Conservation (phyloP, 2,113 vertebrate species). For the Clarias gariepinus region DNA sequence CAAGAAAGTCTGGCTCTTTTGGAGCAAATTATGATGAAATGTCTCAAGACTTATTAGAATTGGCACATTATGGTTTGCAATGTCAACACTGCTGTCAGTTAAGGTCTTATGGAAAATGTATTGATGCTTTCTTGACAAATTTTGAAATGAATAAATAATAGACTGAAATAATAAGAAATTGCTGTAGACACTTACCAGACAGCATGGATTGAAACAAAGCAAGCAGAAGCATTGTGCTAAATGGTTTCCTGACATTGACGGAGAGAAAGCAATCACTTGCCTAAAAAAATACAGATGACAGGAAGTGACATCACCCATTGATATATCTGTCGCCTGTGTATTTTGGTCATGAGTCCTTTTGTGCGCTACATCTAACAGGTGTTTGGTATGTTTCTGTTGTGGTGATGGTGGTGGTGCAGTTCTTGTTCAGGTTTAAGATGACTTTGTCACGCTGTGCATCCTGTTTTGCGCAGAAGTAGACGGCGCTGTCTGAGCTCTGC, state of each 20-base stretch:
- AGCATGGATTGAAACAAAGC: background rate
- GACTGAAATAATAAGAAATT: background rate
- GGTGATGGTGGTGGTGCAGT: background rate
- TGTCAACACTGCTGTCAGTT: background rate
- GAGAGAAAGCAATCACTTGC: background rate
- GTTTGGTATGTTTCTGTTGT: background rate
- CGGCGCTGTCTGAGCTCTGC: conserved; percentile 42
- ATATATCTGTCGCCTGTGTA: background rate
- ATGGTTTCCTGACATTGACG: background rate
- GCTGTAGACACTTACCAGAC: conserved; percentile 20
- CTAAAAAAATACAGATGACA: background rate
- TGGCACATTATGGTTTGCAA: background rate
- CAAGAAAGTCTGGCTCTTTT: background rate
- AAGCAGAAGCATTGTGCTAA: conserved; percentile 10
- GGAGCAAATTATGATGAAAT: too few relatives aligned
- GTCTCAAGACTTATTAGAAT: background rate
- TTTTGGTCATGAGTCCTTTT: background rate
- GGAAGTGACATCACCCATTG: conserved; percentile 1
- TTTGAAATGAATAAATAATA: background rate
- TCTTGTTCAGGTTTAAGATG: conserved; percentile 40
- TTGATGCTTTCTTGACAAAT: background rate
- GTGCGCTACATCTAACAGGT: conserved; percentile 8
- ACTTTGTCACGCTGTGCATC: conserved; percentile 44
- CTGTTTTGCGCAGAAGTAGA: conserved; percentile 56
- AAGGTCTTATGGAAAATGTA: background rate